Evolutionary conservation across 2,888 invertebrate genomes (phyloP).

Genomic region (Lepeophtheirus nordmannii): DNA sequence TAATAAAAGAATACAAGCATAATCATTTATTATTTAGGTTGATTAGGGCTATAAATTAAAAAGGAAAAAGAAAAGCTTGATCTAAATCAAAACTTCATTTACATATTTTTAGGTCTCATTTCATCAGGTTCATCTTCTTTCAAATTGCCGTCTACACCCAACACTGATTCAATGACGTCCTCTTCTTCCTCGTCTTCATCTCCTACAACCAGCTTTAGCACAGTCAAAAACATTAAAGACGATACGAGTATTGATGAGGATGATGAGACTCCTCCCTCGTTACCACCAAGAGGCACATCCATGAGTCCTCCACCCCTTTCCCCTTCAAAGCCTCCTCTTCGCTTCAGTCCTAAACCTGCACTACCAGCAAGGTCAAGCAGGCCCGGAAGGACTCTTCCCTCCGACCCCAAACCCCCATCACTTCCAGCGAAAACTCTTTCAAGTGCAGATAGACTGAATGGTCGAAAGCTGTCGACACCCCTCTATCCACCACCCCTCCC

Average conservation of each 20-base stretch:
- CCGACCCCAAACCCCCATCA: constrained; percentile 27
- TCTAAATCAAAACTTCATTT: no score
- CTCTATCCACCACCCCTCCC: constrained; percentile 8
- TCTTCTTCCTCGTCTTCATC: constrained; percentile 29
- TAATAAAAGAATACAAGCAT: no score
- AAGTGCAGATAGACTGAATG: background rate
- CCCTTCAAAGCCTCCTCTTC: background rate
- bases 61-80: no score
- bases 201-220: constrained; percentile 25
- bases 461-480: background rate
- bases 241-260: background rate
- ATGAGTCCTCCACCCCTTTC: background rate
- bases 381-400: background rate
- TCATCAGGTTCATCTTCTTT: constrained; percentile 26
- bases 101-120: no score
- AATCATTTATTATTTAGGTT: no score
- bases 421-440: constrained; percentile 37
- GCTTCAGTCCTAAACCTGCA: no score
- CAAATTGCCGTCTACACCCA: constrained; percentile 28
- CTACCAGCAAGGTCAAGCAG: background rate
- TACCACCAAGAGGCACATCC: constrained; percentile 22
- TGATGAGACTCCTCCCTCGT: constrained; percentile 23
- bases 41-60: no score
- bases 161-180: constrained; percentile 30
- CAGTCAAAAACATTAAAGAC: no score